phyloP scores from a whole-genome alignment of 2,113 vertebrate species.

The Larimichthys crocea region DNA sequence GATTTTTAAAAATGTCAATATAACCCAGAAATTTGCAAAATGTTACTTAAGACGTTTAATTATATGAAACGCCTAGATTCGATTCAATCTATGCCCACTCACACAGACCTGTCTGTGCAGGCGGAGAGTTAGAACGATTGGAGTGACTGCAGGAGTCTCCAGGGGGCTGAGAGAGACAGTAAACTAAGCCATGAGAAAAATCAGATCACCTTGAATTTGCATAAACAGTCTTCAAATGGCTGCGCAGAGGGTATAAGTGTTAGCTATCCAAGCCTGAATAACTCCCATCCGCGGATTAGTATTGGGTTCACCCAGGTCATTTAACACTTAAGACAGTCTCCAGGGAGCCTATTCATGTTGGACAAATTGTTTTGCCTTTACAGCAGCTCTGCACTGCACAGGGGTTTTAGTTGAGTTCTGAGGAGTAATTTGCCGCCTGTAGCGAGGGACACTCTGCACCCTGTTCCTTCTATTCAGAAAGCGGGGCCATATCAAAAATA shows the following conservation, averaged over 20 bases:
- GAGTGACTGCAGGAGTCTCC: slow-evolving; percentile 74
- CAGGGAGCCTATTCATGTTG: slow-evolving; percentile 79
- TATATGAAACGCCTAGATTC: slow-evolving; percentile 46
- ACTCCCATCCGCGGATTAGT: slow-evolving; percentile 80
- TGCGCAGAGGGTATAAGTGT: slow-evolving; percentile 72
- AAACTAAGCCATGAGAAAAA: slow-evolving; percentile 80
- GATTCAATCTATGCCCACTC: slow-evolving; percentile 44
- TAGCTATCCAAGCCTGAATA: slow-evolving; percentile 76
- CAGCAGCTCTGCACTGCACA: slow-evolving; percentile 64
- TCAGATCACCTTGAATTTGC: slow-evolving; percentile 86
- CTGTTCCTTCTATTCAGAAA: slow-evolving; percentile 62
- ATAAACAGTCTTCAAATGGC: slow-evolving; percentile 83
- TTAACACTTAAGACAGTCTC: slow-evolving; percentile 83
- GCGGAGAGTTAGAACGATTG: slow-evolving; percentile 34
- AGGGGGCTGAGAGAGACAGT: slow-evolving; percentile 68
- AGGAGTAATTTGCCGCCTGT: slow-evolving; percentile 81
- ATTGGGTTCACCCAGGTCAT: slow-evolving; percentile 82
- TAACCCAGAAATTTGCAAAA: slow-evolving; percentile 22
- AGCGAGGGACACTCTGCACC: slow-evolving; percentile 71
- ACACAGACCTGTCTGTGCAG: slow-evolving; percentile 17
- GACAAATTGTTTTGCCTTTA: slow-evolving; percentile 84
- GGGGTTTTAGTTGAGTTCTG: slow-evolving; percentile 69
- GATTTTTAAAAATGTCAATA: slow-evolving; percentile 35
- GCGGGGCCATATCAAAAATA: slow-evolving; percentile 43
- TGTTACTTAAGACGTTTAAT: slow-evolving; percentile 27